A percentile compares a stretch with the other conserved stretches of the same genome.
Conservation (phyloP, 2,888 invertebrate genomes). For the Drosophila colorata region DNA sequence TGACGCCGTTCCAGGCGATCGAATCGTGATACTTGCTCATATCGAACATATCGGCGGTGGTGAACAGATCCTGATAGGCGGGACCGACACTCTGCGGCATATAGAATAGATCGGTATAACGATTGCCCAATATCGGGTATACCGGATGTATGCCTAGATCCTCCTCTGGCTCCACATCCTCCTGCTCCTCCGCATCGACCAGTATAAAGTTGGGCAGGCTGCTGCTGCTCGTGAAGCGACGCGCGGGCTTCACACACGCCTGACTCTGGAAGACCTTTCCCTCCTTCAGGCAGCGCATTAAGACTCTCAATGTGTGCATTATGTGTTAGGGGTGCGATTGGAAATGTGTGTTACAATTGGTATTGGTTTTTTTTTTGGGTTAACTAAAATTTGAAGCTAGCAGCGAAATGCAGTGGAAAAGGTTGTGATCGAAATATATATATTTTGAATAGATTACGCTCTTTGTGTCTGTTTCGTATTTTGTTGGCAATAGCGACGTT, state of each 20-base stretch:
- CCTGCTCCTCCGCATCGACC: slow-evolving; percentile 43
- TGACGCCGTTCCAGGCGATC: slow-evolving; percentile 2
- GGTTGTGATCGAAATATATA: neutral
- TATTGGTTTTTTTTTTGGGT: neutral
- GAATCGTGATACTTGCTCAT: slow-evolving; percentile 22
- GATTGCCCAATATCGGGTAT: slow-evolving; percentile 44
- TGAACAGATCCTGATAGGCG: slow-evolving; percentile 54
- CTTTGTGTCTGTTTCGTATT: neutral
- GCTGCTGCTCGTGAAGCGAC: slow-evolving; percentile 43
- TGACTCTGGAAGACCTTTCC: slow-evolving; percentile 5
- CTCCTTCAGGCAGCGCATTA: slow-evolving; percentile 28
- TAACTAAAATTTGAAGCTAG: slow-evolving; percentile 31
- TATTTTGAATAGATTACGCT: neutral
- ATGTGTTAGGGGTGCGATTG: neutral
- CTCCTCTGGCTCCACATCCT: slow-evolving; percentile 30
- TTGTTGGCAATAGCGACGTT: slow-evolving; percentile 5
- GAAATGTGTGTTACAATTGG: neutral
- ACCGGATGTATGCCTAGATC: slow-evolving; percentile 5
- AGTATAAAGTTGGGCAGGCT: slow-evolving; percentile 30
- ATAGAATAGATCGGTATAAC: slow-evolving; percentile 50
- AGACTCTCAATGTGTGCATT: slow-evolving; percentile 38
- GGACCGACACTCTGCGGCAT: slow-evolving; percentile 63
- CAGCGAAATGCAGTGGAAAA: slow-evolving; percentile 7
- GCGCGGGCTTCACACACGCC: neutral
- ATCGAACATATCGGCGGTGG: slow-evolving; percentile 48